Conservation (phyloP, 2,888 invertebrate species). For the Zygogramma bicolorata region DNA sequence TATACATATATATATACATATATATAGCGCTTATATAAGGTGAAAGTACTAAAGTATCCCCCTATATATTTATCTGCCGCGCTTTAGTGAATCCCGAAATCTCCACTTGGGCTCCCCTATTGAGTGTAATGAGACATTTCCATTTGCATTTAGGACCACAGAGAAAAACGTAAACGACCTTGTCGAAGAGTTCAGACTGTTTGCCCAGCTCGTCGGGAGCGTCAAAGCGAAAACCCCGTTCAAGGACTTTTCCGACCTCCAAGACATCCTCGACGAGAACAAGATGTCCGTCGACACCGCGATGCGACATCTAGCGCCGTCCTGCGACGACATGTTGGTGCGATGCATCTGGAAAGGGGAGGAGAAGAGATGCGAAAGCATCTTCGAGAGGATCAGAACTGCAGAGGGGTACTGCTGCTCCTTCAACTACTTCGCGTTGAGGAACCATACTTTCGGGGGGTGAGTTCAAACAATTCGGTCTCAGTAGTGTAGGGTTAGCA, state of each 20-base stretch:
- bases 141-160: conserved; percentile 18
- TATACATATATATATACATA: no score
- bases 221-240: conserved; percentile 28
- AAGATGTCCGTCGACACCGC: conserved; percentile 39
- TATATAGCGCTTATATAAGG: no score
- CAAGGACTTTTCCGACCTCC: conserved; percentile 38
- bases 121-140: not conserved
- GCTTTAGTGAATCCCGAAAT: no score
- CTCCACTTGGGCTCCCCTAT: no score
- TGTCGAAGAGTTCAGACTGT: conserved; percentile 12
- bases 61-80: no score
- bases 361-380: conserved; percentile 52
- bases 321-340: conserved; percentile 53
- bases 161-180: not conserved
- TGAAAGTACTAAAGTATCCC: no score
- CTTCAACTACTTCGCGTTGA: conserved; percentile 73
- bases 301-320: conserved; percentile 45
- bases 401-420: conserved; percentile 71
- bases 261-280: conserved; percentile 49
- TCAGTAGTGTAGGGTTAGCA: not conserved
- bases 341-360: conserved; percentile 61
- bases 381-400: conserved; percentile 58
- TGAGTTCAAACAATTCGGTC: conserved; percentile 40
- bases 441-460: conserved; percentile 57
- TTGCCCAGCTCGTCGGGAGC: conserved; percentile 37